Base-by-base conservation (phyloP, 2,113 vertebrate genomes). In the Hemiscyllium ocellatum region DNA sequence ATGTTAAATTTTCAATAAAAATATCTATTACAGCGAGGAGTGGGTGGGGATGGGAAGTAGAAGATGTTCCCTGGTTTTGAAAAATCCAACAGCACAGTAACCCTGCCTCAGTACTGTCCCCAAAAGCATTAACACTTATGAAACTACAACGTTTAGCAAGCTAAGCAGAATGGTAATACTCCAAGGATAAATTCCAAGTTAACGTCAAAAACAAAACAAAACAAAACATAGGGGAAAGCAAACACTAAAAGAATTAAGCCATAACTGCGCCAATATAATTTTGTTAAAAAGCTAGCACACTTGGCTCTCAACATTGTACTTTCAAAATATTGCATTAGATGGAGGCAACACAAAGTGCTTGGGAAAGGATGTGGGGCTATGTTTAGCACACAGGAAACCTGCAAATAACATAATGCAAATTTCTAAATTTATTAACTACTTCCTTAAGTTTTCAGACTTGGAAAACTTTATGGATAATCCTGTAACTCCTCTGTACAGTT, bases 171-270 rank as follows among this genome's bases (percentile, higher is more conserved):
- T 66, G 61, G 90, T 37, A n/a, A 66, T 37, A n/a, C 3, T 33
- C 52, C 52, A 91, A 91, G 52, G 29, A 20, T 91, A 5, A 91
- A 91, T 91, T 66, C 89, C 89, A 91, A 80, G 33, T 80, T 80
- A n/a, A 37, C 17, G 76, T 80, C 33, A 80, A 80, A 76, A 29
- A 4, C 19, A 69, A 29, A 72, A 72, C 22, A 37, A 20, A 50
- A 52, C 47, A 87, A 61, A 61, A 87, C 42, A 50, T 20, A 5
- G 50, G 85, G 42, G 86, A 0, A 80, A 80, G 33, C 29, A 70
- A 47, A 17, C 22, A 22, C 7, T 26, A 70, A 94, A 94, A 94
- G 1, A 68, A 3, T 3, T 70, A 68, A 69, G 66, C 42, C 68
- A 24, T 3, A 94, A 50, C 66, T 26, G 22, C 47, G 66, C n/a